phyloP scores from a whole-genome alignment of 2,797 vertebrate species.

The Falco columbarius region DNA sequence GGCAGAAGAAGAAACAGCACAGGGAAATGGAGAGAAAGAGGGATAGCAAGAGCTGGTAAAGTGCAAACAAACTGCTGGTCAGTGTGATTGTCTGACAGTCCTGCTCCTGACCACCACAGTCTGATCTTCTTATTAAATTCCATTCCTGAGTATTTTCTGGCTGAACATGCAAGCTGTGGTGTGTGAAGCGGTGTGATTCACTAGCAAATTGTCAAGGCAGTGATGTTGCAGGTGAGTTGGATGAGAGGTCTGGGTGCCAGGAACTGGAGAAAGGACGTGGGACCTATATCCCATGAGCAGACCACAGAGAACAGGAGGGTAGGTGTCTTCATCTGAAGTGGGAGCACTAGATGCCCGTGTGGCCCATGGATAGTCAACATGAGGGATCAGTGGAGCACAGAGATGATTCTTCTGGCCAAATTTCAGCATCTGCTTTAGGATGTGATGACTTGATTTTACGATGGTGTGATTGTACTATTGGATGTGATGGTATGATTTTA shows the following conservation, averaged over 20 bases:
- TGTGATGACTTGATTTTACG: background rate
- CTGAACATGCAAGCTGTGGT: background rate
- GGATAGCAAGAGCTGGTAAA: background rate
- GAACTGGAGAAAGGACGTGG: background rate
- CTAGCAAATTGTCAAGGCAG: background rate
- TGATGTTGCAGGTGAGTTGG: background rate
- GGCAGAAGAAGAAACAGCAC: background rate
- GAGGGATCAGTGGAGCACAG: background rate
- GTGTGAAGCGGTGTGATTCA: background rate
- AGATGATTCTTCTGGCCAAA: background rate
- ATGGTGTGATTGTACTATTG: fast-evolving
- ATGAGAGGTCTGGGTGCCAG: background rate
- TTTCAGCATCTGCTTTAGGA: background rate
- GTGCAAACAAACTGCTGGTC: background rate
- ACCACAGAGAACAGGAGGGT: background rate
- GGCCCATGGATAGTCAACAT: background rate
- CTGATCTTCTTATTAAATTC: background rate
- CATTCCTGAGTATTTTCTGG: background rate
- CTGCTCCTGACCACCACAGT: background rate
- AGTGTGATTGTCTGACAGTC: fast-evolving
- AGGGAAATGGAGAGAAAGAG: background rate
- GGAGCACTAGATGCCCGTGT: background rate
- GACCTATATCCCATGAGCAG: background rate
- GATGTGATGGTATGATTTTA: fast-evolving
- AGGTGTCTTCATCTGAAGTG: background rate